Conservation (phyloP, 1,140 invertebrate genomes). For the Diorhabda sublineata region DNA sequence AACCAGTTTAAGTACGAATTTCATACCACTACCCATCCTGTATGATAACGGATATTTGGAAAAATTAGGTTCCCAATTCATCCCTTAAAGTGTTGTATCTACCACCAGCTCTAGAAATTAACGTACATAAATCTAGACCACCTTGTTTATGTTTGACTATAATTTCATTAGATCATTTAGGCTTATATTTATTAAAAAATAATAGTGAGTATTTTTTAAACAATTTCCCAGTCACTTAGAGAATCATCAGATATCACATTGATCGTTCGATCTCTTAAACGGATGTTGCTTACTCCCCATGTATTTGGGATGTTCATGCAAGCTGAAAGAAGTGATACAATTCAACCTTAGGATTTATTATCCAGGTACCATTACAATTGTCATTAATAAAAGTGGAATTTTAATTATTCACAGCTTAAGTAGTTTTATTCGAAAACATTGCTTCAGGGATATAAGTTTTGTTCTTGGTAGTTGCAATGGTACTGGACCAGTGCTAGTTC, state of each 20-base stretch:
- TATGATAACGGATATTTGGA: too few relatives aligned
- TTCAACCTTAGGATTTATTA: neutral
- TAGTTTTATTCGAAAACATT: neutral
- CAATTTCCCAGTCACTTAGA: conserved; percentile 40
- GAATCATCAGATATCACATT: conserved; percentile 31
- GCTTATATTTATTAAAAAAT: too few relatives aligned
- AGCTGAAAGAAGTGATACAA: conserved; percentile 26
- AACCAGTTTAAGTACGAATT: too few relatives aligned
- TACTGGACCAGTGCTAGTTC: neutral
- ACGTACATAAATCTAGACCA: too few relatives aligned
- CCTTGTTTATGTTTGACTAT: too few relatives aligned
- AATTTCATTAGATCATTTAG: too few relatives aligned
- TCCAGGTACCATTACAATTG: neutral
- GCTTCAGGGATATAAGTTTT: neutral
- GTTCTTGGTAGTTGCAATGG: neutral
- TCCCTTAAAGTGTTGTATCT: too few relatives aligned
- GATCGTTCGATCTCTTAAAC: conserved; percentile 25
- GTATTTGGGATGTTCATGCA: conserved; percentile 36
- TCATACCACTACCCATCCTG: too few relatives aligned
- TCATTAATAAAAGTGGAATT: neutral
- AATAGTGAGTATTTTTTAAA: conserved; percentile 7
- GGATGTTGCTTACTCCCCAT: conserved; percentile 36
- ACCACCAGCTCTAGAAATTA: too few relatives aligned
- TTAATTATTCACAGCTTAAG: neutral
- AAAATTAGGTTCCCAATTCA: too few relatives aligned